phyloP scores from a whole-genome alignment of 2,888 invertebrate species.

The Drosophila emarginata region DNA sequence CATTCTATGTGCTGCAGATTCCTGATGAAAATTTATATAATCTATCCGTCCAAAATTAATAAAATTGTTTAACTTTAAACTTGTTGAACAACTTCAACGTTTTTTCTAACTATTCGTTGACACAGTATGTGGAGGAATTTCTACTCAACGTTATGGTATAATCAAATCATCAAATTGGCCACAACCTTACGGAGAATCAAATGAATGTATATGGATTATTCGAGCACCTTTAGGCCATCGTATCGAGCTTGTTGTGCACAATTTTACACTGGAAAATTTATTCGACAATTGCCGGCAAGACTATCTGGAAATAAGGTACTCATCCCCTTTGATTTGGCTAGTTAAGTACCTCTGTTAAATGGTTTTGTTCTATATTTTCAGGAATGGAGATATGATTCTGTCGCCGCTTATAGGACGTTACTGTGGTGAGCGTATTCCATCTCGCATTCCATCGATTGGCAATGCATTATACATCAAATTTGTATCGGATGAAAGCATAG shows the following conservation, averaged over 20 bases:
- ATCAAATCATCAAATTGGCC: conserved; percentile 93
- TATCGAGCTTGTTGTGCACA: conserved; percentile 87
- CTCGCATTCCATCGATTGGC: conserved; percentile 87
- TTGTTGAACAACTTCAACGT: too few species aligned
- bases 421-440: conserved; percentile 85
- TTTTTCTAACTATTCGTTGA: too few species aligned
- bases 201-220: conserved; percentile 91
- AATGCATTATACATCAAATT: conserved; percentile 90
- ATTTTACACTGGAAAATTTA: conserved; percentile 86
- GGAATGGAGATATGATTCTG: conserved; percentile 89
- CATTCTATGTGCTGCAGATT: too few species aligned
- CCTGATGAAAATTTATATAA: too few species aligned
- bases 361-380: not conserved
- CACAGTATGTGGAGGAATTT: conserved; percentile 88
- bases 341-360: not conserved
- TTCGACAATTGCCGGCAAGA: conserved; percentile 85
- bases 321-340: too few species aligned
- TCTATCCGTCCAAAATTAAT: too few species aligned
- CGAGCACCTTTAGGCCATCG: conserved; percentile 88
- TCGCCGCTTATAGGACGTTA: conserved; percentile 92
- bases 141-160: conserved; percentile 86
- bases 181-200: conserved; percentile 85
- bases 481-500: conserved; percentile 86
- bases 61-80: too few species aligned
- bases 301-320: conserved; percentile 88